These are phyloP conservation scores for Pipistrellus kuhlii DNA, from an alignment of 2,797 vertebrate species.

Conservation along the genomic window DNA sequence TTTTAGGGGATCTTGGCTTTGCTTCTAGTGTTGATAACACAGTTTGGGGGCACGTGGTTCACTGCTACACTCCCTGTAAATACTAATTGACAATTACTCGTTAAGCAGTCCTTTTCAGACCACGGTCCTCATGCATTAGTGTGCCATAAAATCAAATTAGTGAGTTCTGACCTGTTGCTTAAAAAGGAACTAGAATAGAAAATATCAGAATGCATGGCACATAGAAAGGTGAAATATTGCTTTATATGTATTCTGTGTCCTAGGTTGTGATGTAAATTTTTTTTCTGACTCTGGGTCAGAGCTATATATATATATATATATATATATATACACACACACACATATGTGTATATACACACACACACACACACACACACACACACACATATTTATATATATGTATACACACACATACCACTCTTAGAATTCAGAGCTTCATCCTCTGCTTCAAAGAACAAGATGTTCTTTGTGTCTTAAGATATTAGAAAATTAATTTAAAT, in stretches of 20 bases:
- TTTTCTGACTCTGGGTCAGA: neutral
- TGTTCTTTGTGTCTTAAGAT: neutral
- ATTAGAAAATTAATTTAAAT: neutral
- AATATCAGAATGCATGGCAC: neutral
- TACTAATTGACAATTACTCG: neutral
- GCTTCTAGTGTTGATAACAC: neutral
- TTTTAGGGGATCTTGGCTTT: neutral
- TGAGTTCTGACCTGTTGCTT: neutral
- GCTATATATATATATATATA: neutral
- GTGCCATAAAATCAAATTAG: neutral
- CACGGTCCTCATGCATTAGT: neutral
- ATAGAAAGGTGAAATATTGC: neutral
- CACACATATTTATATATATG: neutral
- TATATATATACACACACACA: too few species aligned
- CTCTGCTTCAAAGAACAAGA: neutral
- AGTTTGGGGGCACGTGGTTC: neutral
- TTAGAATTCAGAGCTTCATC: neutral
- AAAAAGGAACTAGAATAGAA: slow-evolving; percentile 21
- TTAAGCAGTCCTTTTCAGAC: neutral
- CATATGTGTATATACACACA: neutral
- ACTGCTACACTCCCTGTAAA: neutral
- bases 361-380: neutral
- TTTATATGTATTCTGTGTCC: neutral
- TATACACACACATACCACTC: neutral
- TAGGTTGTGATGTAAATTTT: neutral